Evolutionary conservation across 1,140 invertebrate species (phyloP).

Genomic region (Drosophila parabipectinata): DNA sequence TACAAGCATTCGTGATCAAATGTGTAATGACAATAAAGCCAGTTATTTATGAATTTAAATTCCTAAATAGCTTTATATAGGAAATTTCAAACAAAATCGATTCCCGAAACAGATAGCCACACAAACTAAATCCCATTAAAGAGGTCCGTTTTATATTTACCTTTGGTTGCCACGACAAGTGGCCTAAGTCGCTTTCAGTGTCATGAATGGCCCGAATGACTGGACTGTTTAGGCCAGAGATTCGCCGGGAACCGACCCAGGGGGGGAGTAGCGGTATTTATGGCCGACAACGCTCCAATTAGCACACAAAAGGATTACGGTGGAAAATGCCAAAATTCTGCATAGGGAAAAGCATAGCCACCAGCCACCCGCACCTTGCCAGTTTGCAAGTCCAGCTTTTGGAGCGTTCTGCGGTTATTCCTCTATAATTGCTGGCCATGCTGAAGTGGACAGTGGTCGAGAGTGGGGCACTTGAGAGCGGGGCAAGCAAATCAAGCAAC

Average conservation of each 20-base stretch:
- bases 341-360: constrained; percentile 1
- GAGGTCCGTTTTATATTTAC: constrained; percentile 60
- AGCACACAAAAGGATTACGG: constrained; percentile 77
- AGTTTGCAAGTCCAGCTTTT: constrained; percentile 43
- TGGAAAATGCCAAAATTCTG: constrained; percentile 63
- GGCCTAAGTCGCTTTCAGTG: constrained; percentile 65
- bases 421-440: constrained; percentile 54
- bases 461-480: constrained; percentile 48
- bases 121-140: constrained; percentile 65
- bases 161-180: constrained; percentile 53
- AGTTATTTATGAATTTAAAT: background rate
- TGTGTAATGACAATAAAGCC: background rate
- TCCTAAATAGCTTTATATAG: background rate
- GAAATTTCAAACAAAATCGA: background rate
- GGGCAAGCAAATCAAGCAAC: constrained; percentile 54
- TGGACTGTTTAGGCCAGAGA: constrained; percentile 62
- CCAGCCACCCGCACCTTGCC: constrained; percentile 6
- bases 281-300: constrained; percentile 73
- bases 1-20: background rate
- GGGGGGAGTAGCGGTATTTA: constrained; percentile 43
- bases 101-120: constrained; percentile 10
- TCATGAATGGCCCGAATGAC: constrained; percentile 25
- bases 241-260: constrained; percentile 9
- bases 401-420: constrained; percentile 50
- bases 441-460: constrained; percentile 27